Percentiles rank a stretch among this genome's conserved stretches.
These are phyloP conservation scores for Oenanthe melanoleuca DNA, from an alignment of 2,113 vertebrate species.

Conservation along the genomic window DNA sequence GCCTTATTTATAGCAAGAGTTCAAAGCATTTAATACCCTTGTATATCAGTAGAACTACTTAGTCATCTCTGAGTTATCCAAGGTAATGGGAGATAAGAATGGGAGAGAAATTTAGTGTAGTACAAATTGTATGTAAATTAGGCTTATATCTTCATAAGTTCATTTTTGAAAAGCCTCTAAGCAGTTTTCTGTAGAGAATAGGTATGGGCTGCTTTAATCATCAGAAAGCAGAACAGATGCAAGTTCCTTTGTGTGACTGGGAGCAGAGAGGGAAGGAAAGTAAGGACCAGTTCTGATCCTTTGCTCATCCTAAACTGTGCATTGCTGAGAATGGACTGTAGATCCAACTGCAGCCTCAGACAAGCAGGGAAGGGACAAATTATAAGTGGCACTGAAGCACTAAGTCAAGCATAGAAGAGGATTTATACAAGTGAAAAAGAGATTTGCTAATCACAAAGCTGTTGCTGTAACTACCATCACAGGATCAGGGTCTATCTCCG, in stretches of 20 bases:
- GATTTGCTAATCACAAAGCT: not conserved
- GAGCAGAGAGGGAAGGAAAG: not conserved
- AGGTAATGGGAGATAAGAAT: not conserved
- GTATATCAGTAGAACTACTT: not conserved
- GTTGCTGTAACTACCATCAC: not conserved
- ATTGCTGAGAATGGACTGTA: not conserved
- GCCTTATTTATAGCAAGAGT: not conserved
- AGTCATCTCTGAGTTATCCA: not conserved
- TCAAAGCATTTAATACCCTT: not conserved
- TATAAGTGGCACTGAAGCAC: not conserved
- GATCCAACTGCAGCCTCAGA: not conserved
- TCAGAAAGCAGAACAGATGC: not conserved
- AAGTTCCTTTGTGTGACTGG: not conserved
- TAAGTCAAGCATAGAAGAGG: not conserved
- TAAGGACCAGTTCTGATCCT: not conserved
- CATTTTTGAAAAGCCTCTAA: not conserved
- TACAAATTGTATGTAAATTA: not conserved
- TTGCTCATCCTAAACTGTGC: not conserved
- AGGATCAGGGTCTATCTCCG: not conserved
- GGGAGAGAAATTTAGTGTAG: not conserved
- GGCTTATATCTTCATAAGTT: not conserved
- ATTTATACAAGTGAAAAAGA: not conserved
- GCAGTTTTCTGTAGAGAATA: not conserved
- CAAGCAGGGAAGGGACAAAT: not conserved
- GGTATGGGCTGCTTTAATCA: not conserved